A percentile compares a stretch with the other conserved stretches of the same genome.
Conservation (phyloP, 1,140 invertebrate species). For the Semibalanus balanoides region DNA sequence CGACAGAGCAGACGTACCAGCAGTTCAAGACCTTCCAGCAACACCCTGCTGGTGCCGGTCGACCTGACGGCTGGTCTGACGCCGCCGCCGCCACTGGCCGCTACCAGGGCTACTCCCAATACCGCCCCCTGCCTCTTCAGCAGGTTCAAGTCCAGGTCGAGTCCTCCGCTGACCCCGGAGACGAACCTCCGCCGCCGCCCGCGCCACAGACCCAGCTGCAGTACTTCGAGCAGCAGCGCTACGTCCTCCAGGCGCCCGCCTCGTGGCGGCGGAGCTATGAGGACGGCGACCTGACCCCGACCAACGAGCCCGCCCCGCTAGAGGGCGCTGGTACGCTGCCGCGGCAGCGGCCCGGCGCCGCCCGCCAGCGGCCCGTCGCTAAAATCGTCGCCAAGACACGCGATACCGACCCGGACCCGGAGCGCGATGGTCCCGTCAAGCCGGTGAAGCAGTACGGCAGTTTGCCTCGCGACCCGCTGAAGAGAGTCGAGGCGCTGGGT, state of each 20-base stretch:
- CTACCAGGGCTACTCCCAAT: background rate
- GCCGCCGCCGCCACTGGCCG: background rate
- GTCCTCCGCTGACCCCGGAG: background rate
- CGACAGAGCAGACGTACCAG: background rate
- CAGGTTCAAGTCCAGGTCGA: constrained; percentile 11
- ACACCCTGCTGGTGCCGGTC: too few species aligned
- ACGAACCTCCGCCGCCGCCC: constrained; percentile 29
- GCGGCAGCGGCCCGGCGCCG: constrained; percentile 54
- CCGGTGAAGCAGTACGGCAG: constrained; percentile 67
- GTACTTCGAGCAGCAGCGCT: constrained; percentile 34
- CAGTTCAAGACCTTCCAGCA: background rate
- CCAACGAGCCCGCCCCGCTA: constrained; percentile 45
- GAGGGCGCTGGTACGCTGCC: constrained; percentile 65
- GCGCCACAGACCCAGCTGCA: constrained; percentile 29
- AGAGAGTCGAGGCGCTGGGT: constrained; percentile 69
- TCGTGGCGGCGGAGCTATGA: constrained; percentile 71
- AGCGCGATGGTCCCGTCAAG: constrained; percentile 27
- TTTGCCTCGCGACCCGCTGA: constrained; percentile 58
- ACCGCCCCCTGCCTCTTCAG: constrained; percentile 9
- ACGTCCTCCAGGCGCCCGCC: constrained; percentile 28
- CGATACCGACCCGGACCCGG: constrained; percentile 11
- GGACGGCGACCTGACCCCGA: constrained; percentile 74
- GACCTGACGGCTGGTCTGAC: background rate
- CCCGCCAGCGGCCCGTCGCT: constrained; percentile 66
- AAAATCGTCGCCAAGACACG: constrained; percentile 54